Conservation (phyloP, 2,113 vertebrate species). For the Stigmatopora nigra region DNA sequence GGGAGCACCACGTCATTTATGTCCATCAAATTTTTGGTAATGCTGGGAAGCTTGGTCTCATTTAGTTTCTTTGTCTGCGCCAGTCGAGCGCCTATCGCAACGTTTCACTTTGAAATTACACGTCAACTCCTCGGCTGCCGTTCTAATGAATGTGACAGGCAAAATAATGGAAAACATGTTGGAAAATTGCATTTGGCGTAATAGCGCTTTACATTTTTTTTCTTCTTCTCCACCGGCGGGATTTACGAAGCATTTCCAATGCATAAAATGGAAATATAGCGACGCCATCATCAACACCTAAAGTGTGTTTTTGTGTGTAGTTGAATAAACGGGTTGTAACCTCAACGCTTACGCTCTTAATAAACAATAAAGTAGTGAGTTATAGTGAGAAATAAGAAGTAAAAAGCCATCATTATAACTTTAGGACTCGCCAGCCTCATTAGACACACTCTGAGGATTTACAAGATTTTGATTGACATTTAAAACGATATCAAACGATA, state of each 20-base stretch:
- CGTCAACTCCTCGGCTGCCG: background rate
- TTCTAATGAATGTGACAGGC: background rate
- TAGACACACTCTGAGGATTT: background rate
- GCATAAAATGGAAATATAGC: constrained; percentile 1
- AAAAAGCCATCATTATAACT: background rate
- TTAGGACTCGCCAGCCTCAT: background rate
- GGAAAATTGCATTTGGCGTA: background rate
- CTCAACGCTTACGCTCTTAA: background rate
- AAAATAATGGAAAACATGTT: constrained; percentile 4
- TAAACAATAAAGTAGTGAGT: background rate
- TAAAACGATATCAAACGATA: background rate
- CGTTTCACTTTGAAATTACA: constrained; percentile 3
- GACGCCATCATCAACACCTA: background rate
- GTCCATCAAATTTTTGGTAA: constrained; percentile 66
- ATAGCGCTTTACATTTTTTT: background rate
- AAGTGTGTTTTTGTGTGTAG: background rate
- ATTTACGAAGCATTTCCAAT: background rate
- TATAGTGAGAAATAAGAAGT: background rate
- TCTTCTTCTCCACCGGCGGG: background rate
- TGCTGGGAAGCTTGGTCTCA: constrained; percentile 58
- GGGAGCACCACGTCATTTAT: constrained; percentile 62
- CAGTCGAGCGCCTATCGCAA: background rate
- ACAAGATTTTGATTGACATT: background rate
- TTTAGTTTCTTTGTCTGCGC: background rate
- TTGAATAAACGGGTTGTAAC: background rate